phyloP scores from a whole-genome alignment of 2,113 vertebrate species.

The Colius striatus region DNA sequence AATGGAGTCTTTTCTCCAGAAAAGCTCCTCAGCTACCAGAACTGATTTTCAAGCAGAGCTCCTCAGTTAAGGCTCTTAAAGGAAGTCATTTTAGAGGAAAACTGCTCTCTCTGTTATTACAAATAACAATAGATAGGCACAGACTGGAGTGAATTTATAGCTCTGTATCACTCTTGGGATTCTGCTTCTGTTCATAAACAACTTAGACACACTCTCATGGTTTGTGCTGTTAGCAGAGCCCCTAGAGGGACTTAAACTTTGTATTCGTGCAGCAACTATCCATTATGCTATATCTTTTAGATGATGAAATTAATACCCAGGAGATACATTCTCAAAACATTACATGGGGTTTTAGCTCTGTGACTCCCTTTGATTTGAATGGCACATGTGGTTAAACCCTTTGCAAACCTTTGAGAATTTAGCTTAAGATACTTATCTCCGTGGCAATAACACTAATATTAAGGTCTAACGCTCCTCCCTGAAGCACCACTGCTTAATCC shows the following conservation, averaged over 20 bases:
- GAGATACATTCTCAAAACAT: constrained; percentile 52
- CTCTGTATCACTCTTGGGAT: constrained; percentile 54
- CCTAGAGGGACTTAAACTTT: constrained; percentile 56
- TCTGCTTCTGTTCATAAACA: constrained; percentile 68
- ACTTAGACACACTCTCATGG: constrained; percentile 54
- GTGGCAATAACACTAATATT: neutral
- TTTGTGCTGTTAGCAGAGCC: constrained; percentile 50
- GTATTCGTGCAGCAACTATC: constrained; percentile 53
- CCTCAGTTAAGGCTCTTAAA: constrained; percentile 50
- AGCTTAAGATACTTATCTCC: constrained; percentile 3
- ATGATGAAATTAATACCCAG: constrained; percentile 65
- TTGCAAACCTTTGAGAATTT: constrained; percentile 41
- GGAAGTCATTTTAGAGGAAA: constrained; percentile 15
- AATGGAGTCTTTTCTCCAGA: constrained; percentile 20
- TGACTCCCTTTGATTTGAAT: constrained; percentile 35
- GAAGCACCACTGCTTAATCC: constrained; percentile 5
- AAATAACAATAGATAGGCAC: constrained; percentile 65
- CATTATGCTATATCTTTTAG: constrained; percentile 68
- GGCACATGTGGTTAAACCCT: constrained; percentile 2
- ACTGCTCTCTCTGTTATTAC: constrained; percentile 55
- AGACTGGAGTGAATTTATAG: constrained; percentile 58
- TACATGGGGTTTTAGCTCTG: constrained; percentile 42
- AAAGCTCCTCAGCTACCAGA: constrained; percentile 12
- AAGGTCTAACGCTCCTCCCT: constrained; percentile 19
- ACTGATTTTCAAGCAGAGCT: constrained; percentile 39